phyloP scores from a whole-genome alignment of 1,140 invertebrate genomes.

The Polyergus mexicanus region DNA sequence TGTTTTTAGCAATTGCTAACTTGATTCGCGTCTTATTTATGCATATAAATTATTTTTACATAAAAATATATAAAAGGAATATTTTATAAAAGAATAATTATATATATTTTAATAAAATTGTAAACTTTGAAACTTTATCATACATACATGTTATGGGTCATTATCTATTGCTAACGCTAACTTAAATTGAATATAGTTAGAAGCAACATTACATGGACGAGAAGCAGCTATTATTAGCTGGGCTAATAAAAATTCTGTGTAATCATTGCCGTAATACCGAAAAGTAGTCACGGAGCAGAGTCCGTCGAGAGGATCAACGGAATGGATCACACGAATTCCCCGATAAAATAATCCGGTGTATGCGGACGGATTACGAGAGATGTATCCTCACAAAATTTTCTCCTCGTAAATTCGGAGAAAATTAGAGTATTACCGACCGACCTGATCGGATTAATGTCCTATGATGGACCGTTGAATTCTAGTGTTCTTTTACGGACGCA shows the following conservation, averaged over 20 bases:
- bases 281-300: background rate
- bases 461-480: constrained; percentile 5
- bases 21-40: background rate
- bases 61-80: background rate
- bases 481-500: constrained; percentile 12
- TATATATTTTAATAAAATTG: background rate
- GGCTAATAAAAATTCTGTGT: background rate
- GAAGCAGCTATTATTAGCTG: background rate
- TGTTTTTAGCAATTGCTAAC: background rate
- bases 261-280: background rate
- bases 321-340: background rate
- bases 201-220: background rate
- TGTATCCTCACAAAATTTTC: constrained; percentile 30
- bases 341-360: constrained; percentile 10
- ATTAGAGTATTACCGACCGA: constrained; percentile 35
- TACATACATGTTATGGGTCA: too few species aligned
- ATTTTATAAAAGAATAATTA: constrained; percentile 5
- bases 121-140: background rate
- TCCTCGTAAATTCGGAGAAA: constrained; percentile 39
- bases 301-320: constrained; percentile 14
- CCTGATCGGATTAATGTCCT: constrained; percentile 41
- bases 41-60: background rate
- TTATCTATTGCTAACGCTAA: too few species aligned
- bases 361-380: constrained; percentile 5
- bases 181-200: background rate